Conservation (phyloP, 2,797 vertebrate genomes). For the Eospalax fontanierii region DNA sequence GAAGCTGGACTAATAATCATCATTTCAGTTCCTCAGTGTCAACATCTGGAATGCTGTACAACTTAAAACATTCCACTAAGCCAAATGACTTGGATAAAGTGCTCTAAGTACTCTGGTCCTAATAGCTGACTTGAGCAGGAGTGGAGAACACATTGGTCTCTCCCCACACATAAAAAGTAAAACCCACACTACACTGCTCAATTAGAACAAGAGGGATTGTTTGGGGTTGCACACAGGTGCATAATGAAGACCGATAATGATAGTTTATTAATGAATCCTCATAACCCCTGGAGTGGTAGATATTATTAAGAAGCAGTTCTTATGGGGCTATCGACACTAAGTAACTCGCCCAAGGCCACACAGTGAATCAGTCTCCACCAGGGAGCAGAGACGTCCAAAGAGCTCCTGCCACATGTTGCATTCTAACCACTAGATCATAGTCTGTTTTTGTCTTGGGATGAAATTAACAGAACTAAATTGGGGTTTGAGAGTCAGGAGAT, state of each 20-base stretch:
- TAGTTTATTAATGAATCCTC: conserved; percentile 84
- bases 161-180: conserved; percentile 79
- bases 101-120: conserved; percentile 42
- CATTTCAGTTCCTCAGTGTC: conserved; percentile 87
- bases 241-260: conserved; percentile 84
- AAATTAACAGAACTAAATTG: conserved; percentile 74
- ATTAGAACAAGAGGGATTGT: conserved; percentile 85
- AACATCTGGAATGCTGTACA: conserved; percentile 74
- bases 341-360: conserved; percentile 68
- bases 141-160: conserved; percentile 65
- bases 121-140: conserved; percentile 60
- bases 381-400: conserved; percentile 57
- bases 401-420: conserved; percentile 65
- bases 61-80: conserved; percentile 78
- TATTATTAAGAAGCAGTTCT: conserved; percentile 79
- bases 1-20: conserved; percentile 85
- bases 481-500: conserved; percentile 63
- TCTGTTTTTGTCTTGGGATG: conserved; percentile 74
- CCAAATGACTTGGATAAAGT: conserved; percentile 74
- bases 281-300: conserved; percentile 71
- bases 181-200: conserved; percentile 74
- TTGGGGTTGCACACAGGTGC: conserved; percentile 72
- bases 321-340: conserved; percentile 70
- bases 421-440: conserved; percentile 70
- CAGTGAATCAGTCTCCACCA: conserved; percentile 51